phyloP scores from a whole-genome alignment of 2,113 vertebrate genomes.

The Carollia perspicillata region DNA sequence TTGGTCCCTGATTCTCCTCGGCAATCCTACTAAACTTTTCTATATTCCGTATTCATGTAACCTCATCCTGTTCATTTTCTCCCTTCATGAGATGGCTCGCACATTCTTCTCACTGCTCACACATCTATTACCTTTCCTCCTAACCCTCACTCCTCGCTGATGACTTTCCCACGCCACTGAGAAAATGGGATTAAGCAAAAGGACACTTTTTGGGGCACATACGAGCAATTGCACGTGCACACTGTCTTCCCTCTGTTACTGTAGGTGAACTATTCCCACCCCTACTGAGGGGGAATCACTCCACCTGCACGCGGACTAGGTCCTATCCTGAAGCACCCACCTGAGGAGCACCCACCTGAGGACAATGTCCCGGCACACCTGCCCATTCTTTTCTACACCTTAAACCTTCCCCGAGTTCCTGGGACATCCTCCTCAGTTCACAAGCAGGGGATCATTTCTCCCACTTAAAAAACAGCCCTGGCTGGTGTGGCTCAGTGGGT shows the following conservation, averaged over 20 bases:
- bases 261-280: background rate
- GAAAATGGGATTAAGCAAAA: background rate
- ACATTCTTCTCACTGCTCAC: background rate
- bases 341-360: too few relatives aligned
- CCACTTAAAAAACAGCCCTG: background rate
- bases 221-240: background rate
- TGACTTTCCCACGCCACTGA: background rate
- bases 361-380: background rate
- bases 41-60: background rate
- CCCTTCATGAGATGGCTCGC: background rate
- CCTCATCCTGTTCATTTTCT: background rate
- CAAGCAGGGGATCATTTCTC: background rate
- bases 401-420: background rate
- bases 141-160: background rate
- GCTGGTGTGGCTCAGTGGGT: too few relatives aligned
- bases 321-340: background rate
- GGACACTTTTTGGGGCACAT: background rate
- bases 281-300: background rate
- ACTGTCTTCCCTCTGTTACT: background rate
- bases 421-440: background rate
- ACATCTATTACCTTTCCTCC: background rate
- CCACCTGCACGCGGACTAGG: background rate
- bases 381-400: background rate
- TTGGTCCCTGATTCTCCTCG: background rate
- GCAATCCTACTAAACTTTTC: background rate